Conservation (phyloP, 2,113 vertebrate species). For the Calonectris borealis region DNA sequence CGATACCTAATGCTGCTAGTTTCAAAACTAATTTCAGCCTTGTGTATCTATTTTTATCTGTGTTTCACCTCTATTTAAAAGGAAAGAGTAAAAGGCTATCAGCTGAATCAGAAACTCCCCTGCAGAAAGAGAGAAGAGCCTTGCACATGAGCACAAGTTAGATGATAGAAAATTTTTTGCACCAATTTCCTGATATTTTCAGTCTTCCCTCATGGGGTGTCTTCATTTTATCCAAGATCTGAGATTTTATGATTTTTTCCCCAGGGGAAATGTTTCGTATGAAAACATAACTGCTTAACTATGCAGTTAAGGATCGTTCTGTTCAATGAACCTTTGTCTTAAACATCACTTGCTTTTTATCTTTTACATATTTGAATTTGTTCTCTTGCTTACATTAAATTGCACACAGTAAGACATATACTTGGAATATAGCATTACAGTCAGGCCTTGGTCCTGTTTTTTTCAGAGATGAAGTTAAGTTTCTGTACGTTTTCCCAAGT, state of each 20-base stretch:
- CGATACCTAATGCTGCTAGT: constrained; percentile 27
- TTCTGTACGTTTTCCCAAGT: background rate
- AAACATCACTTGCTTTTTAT: background rate
- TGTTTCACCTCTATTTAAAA: constrained; percentile 12
- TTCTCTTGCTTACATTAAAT: background rate
- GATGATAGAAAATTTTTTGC: background rate
- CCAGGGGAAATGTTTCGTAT: background rate
- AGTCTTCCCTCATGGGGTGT: background rate
- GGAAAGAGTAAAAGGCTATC: background rate
- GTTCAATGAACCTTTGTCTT: background rate
- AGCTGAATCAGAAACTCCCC: background rate
- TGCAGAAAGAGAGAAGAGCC: constrained; percentile 46
- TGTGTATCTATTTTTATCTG: constrained; percentile 7
- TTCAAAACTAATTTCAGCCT: constrained; percentile 58
- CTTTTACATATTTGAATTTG: background rate
- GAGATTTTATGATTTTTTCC: background rate
- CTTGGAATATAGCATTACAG: background rate
- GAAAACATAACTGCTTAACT: background rate
- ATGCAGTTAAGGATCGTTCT: background rate
- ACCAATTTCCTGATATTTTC: background rate
- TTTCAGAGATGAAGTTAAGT: background rate
- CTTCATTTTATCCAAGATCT: background rate
- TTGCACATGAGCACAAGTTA: background rate
- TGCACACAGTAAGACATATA: background rate
- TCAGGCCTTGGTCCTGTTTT: background rate